Percentiles rank a stretch among this genome's conserved stretches.
Evolutionary conservation across 2,797 vertebrate genomes (phyloP).

Genomic region (Tarsius wallacei): DNA sequence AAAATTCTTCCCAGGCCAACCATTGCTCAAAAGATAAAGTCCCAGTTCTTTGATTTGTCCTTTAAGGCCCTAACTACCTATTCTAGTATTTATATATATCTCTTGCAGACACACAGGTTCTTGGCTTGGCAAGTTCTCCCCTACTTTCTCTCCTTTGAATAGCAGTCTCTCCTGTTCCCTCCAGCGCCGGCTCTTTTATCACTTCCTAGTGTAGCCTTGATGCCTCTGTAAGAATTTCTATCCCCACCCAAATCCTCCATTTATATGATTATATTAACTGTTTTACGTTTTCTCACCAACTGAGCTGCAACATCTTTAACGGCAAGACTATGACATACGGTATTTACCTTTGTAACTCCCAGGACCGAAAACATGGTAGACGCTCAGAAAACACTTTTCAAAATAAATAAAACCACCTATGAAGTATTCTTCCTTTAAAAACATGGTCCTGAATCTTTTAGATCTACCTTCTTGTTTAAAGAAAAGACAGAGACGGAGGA

Average conservation of each 20-base stretch:
- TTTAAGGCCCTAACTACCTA: neutral
- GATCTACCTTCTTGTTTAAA: neutral
- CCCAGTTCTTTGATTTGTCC: neutral
- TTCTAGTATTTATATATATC: neutral
- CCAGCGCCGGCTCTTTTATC: neutral
- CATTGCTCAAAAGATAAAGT: neutral
- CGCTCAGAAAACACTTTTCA: neutral
- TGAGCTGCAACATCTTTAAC: slow-evolving; percentile 14
- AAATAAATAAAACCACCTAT: neutral
- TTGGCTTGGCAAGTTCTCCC: neutral
- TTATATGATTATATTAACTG: slow-evolving; percentile 1
- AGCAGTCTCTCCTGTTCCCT: neutral
- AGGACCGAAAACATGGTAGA: neutral
- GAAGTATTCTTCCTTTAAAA: slow-evolving; percentile 27
- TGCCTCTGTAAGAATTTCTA: slow-evolving; percentile 8
- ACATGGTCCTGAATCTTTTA: neutral
- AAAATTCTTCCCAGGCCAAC: neutral
- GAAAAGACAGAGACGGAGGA: neutral
- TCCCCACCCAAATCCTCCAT: slow-evolving; percentile 10
- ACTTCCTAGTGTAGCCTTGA: neutral
- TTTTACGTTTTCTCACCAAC: slow-evolving; percentile 23
- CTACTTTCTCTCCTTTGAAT: neutral
- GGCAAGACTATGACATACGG: neutral
- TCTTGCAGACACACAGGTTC: neutral
- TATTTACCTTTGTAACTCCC: slow-evolving; percentile 56